Base-by-base conservation (phyloP, 23 tunicate species). In the Oikopleura albicans region DNA sequence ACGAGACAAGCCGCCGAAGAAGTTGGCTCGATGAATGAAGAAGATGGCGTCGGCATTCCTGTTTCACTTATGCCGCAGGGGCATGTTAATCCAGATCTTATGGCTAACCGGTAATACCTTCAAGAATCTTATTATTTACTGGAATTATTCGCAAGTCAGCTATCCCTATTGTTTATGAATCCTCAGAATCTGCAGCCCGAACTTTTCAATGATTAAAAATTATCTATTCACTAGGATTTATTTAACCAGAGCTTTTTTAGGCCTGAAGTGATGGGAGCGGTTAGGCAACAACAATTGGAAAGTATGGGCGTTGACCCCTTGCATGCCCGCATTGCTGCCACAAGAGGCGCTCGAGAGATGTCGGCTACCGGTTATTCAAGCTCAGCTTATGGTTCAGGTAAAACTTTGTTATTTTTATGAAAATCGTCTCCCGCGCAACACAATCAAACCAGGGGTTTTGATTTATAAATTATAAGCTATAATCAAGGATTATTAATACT, bases 181-280 rank as follows among this genome's bases (percentile, higher is more conserved):
- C n/a, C n/a, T n/a, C n/a, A n/a, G n/a, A n/a, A n/a, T n/a, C n/a
- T n/a, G n/a, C n/a, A n/a, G n/a, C n/a, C n/a, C n/a, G n/a, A n/a
- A n/a, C n/a, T n/a, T n/a, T n/a, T n/a, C n/a, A n/a, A n/a, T n/a
- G n/a, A n/a, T n/a, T n/a, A n/a, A n/a, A n/a, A n/a, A n/a, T n/a
- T n/a, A n/a, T n/a, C n/a, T n/a, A n/a, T n/a, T n/a, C n/a, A n/a
- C n/a, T n/a, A n/a, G n/a, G n/a, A n/a, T n/a, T n/a, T n/a, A n/a
- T n/a, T n/a, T n/a, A n/a, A n/a, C n/a, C n/a, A n/a, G n/a, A n/a
- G n/a, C n/a, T n/a, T n/a, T 29, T 71, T 29, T 71, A 71, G 79
- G 37, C 79, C 79, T 71, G 79, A 71, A 71, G 79, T 71, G 33
- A 71, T 71, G 79, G 79, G 79, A 2, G 79, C 79, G 4, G 79